Percentiles rank a stretch among this genome's conserved stretches.
phyloP scores from a whole-genome alignment of 1,140 invertebrate genomes.

The Antheraea mylitta region DNA sequence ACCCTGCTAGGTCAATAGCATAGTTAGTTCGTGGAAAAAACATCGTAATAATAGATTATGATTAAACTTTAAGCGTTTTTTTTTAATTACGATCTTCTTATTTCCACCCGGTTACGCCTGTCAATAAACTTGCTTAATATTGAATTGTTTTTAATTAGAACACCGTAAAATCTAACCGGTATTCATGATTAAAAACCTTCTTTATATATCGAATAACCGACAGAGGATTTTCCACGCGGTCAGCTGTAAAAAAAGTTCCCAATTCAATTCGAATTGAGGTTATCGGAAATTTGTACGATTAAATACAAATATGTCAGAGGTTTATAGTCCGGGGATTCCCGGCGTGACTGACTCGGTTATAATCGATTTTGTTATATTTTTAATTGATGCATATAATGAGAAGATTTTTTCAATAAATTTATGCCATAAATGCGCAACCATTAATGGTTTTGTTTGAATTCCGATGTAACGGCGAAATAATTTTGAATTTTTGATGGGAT shows the following conservation, averaged over 20 bases:
- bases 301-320: constrained; percentile 22
- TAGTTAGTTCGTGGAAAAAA: too few relatives aligned
- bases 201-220: constrained; percentile 11
- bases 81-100: too few relatives aligned
- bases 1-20: too few relatives aligned
- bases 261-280: constrained; percentile 19
- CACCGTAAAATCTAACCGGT: constrained; percentile 19
- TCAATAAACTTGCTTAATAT: background rate
- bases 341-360: background rate
- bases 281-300: constrained; percentile 23
- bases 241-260: constrained; percentile 6
- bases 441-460: too few relatives aligned
- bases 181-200: constrained; percentile 23
- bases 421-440: too few relatives aligned
- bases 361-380: background rate
- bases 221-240: constrained; percentile 23
- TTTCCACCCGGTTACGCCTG: background rate
- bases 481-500: too few relatives aligned
- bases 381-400: too few relatives aligned
- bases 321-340: background rate
- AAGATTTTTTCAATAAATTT: too few relatives aligned
- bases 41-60: too few relatives aligned
- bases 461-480: too few relatives aligned
- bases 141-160: constrained; percentile 16
- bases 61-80: too few relatives aligned